phyloP scores from a whole-genome alignment of 2,797 vertebrate species.

The Mustela erminea region DNA sequence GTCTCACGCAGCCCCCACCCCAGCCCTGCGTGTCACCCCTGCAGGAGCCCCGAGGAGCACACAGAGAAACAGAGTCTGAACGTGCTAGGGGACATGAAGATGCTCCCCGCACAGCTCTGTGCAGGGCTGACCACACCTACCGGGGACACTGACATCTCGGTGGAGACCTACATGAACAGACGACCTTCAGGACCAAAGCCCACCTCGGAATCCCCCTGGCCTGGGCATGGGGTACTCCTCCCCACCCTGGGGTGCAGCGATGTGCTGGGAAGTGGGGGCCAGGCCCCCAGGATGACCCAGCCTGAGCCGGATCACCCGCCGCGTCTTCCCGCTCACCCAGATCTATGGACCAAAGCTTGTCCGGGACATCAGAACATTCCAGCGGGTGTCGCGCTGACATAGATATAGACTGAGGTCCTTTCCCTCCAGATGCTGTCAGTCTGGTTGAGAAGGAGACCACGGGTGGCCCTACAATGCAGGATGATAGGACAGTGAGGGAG shows the following conservation, averaged over 20 bases:
- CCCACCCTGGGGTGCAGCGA: rapidly evolving
- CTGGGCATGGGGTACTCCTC: too few species aligned
- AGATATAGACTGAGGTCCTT: neutral
- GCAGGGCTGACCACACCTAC: neutral
- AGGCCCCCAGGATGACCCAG: neutral
- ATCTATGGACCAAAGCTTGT: rapidly evolving
- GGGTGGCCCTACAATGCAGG: rapidly evolving
- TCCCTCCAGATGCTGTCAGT: neutral
- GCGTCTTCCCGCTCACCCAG: neutral
- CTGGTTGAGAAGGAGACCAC: neutral
- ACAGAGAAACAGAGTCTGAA: neutral
- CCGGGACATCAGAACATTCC: rapidly evolving
- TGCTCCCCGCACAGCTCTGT: rapidly evolving
- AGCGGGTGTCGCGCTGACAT: rapidly evolving
- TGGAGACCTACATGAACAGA: neutral
- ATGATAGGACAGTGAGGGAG: rapidly evolving
- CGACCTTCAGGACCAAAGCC: neutral
- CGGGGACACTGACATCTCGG: neutral
- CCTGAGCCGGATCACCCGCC: neutral
- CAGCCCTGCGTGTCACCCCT: rapidly evolving
- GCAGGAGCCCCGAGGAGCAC: neutral
- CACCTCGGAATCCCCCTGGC: rapidly evolving
- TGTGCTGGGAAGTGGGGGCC: rapidly evolving
- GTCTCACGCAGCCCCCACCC: too few species aligned
- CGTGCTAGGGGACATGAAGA: neutral